Conservation (phyloP, 2,113 vertebrate genomes). For the Ctenodactylus gundi region DNA sequence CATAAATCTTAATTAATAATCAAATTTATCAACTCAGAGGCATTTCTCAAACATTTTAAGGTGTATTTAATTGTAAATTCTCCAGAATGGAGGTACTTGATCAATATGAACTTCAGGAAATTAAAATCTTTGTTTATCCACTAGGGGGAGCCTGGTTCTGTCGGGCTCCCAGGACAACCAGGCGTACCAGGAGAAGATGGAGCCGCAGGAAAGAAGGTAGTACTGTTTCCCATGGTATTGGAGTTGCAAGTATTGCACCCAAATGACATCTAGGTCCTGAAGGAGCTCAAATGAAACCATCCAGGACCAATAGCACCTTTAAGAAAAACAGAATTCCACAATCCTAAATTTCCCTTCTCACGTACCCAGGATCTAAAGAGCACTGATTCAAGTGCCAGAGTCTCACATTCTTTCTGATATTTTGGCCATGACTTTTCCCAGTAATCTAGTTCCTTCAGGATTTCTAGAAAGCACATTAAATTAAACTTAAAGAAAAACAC, state of each 20-base stretch:
- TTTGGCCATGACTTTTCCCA: background rate
- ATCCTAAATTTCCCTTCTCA: background rate
- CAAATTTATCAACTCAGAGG: background rate
- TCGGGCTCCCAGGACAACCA: slow-evolving; percentile 72
- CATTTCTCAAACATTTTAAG: background rate
- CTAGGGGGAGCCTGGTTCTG: slow-evolving; percentile 77
- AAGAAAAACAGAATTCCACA: background rate
- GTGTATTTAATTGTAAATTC: background rate
- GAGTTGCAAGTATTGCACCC: background rate
- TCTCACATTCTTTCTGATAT: background rate
- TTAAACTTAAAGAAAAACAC: background rate
- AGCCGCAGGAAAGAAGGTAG: slow-evolving; percentile 76
- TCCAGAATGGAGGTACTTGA: background rate
- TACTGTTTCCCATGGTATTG: background rate
- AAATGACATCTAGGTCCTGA: background rate
- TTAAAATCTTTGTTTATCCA: slow-evolving; percentile 56
- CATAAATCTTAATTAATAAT: background rate
- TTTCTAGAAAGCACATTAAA: slow-evolving; percentile 55
- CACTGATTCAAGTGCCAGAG: background rate
- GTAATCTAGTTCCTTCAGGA: background rate
- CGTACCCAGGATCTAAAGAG: background rate
- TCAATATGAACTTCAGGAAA: background rate
- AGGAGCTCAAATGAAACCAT: background rate
- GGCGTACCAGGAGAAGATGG: slow-evolving; percentile 72
- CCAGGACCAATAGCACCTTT: background rate